phyloP scores from a whole-genome alignment of 2,888 invertebrate species.

The Apamea anceps region DNA sequence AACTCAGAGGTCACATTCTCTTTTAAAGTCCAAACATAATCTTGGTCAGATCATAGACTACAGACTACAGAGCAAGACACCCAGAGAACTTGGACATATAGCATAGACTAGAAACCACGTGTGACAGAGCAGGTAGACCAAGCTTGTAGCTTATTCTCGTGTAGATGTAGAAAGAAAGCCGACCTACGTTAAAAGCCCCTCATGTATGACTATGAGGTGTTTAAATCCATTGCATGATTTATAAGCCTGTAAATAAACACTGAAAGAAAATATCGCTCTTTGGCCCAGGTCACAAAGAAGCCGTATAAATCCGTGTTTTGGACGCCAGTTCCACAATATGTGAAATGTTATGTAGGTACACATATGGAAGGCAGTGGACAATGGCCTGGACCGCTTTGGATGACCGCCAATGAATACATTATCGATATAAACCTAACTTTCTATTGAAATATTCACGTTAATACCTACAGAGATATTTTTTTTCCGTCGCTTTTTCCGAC shows the following conservation, averaged over 20 bases:
- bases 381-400: conserved; percentile 72
- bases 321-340: not conserved
- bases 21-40: not conserved
- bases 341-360: conserved; percentile 18
- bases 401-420: conserved; percentile 78
- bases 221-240: conserved; percentile 25
- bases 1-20: not conserved
- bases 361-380: conserved; percentile 54
- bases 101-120: not conserved
- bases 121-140: not conserved
- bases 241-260: conserved; percentile 30
- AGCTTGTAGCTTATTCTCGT: not conserved
- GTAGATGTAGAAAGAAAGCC: not conserved
- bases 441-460: conserved; percentile 53
- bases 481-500: conserved; percentile 14
- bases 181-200: not conserved
- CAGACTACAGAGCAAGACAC: not conserved
- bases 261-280: conserved; percentile 9
- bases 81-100: not conserved
- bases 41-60: not conserved
- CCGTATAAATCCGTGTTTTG: conserved; percentile 20
- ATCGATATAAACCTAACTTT: conserved; percentile 61
- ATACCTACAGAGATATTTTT: conserved; percentile 30
- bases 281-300: conserved; percentile 1
- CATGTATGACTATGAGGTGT: not conserved